Evolutionary conservation across 2,888 invertebrate species (phyloP).

Genomic region (Mechanitis mazaeus): DNA sequence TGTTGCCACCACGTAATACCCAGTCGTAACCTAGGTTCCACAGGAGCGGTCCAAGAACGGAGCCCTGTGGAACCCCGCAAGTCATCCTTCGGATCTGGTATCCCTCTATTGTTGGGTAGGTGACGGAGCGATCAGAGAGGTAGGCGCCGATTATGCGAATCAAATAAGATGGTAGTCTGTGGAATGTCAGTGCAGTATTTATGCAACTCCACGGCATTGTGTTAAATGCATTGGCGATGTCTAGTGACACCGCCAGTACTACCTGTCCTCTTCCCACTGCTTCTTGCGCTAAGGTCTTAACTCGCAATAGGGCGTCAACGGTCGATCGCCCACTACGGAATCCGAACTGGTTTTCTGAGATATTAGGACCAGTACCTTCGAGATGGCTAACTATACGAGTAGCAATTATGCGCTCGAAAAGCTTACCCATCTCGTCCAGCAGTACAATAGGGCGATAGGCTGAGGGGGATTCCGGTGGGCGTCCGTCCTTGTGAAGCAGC

Average conservation of each 20-base stretch:
- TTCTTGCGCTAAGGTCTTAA: constrained; percentile 11
- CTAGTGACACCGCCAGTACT: constrained; percentile 28
- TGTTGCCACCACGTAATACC: too few species aligned
- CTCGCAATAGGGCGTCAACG: constrained; percentile 16
- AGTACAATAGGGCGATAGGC: constrained; percentile 27
- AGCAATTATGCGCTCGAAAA: constrained; percentile 27
- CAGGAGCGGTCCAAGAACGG: too few species aligned
- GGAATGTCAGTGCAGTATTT: constrained; percentile 26
- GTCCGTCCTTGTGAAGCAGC: constrained; percentile 22
- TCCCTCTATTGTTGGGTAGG: too few species aligned
- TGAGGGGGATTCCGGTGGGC: constrained; percentile 15
- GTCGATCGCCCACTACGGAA: constrained; percentile 21
- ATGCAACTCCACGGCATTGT: constrained; percentile 31
- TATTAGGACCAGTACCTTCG: constrained; percentile 14
- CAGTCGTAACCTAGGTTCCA: too few species aligned
- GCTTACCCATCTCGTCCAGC: constrained; percentile 27
- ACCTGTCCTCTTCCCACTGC: constrained; percentile 21
- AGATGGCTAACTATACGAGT: constrained; percentile 18
- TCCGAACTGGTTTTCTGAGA: constrained; percentile 11
- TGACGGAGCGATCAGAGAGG: too few species aligned
- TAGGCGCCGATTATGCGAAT: neutral
- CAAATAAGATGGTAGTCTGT: constrained; percentile 27
- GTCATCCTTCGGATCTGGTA: too few species aligned
- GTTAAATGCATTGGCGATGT: constrained; percentile 34
- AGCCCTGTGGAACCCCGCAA: too few species aligned